Base-by-base conservation (phyloP, 2,113 vertebrate genomes). In the Brienomyrus brachyistius region DNA sequence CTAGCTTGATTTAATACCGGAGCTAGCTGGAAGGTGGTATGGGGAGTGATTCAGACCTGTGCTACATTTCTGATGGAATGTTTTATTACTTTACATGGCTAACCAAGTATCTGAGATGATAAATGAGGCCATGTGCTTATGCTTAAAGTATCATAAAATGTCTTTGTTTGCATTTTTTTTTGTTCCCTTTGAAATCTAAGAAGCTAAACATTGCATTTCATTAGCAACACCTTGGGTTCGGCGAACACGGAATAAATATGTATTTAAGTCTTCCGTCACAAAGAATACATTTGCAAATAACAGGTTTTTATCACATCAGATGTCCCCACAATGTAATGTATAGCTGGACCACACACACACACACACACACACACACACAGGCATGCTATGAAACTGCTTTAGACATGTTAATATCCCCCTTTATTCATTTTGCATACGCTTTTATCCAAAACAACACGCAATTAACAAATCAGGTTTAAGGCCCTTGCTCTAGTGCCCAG, bases 1-100 rank as follows among this genome's bases (percentile, higher is more conserved):
- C 97, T 98, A 97, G 98, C 98, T 97, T 98, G 98, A 99, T 99
- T 99, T 99, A 99, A 99, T 98, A 97, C 97, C 96, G 95, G 97
- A 97, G 97, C 97, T 98, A 97, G 98, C 98, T 98, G 97, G 98
- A 97, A 99, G 98, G 97, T 97, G 97, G 96, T 96, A 97, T 97
- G 97, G 98, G 97, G 97, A 98, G 97, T 97, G 98, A 98, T 97
- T 98, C 97, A 98, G 97, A 98, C 98, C 97, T 98, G 98, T 98
- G 98, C 97, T 97, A 98, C 97, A 97, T 97, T 98, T 97, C 97
- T 96, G 97, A 99, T 98, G 98, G 97, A 97, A 98, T 98, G 97
- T 98, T 99, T 99, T 99, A 99, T 99, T 99, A 99, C 98, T 98
- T 97, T 92, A 94, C 97, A 98, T 96, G 97, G 97, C 97, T 97